Base-by-base conservation (phyloP, 2,113 vertebrate genomes). In the Rhinolophus sinicus region DNA sequence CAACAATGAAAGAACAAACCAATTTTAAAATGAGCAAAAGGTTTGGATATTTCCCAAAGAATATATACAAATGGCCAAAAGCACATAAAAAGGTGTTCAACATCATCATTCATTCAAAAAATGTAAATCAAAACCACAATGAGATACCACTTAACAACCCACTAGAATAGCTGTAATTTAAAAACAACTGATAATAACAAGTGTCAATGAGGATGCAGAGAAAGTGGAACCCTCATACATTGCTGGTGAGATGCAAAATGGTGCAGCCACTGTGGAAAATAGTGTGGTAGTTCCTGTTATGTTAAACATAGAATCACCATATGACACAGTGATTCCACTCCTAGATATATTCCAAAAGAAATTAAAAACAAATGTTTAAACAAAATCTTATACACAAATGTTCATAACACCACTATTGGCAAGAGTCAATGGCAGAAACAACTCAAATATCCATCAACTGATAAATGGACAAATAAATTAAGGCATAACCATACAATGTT, bases 241-340 rank as follows among this genome's bases (percentile, higher is more conserved):
- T 86, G 30, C 52, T 92, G 44, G 26, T 85, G 18, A 69, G 86
- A 64, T 70, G 21, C 64, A 82, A 90, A 86, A 84, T 44, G 81
- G 35, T 38, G 19, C 14, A 38, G 9, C 18, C 16, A 38, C 16
- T 72, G 1, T 82, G 19, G 14, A 72, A 54, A 73, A 35, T 35
- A 78, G 54, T 65, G 52, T 33, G 10, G 12, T 10, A 83, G 52
- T 86, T 93, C 69, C 62, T 80, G 18, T 82, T 85, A 65, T 62
- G 26, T 65, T 93, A 83, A 97, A 90, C 3, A 64, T 47, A 50
- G 81, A 91, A 93, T 52, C 82, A 93, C n/a, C 76, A 88, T 69
- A 72, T 87, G 65, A 92, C 47, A 26, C 12, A 83, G 58, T 19
- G 75, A 88, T 75, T 75, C 35, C 33, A 81, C 47, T 65, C 58